Evolutionary conservation across 30 jellyfish, hydroid and myxozoan species (phyloP), one percentile per base, ranked within the genome.

Genomic region (Rhopilema esculentum): DNA sequence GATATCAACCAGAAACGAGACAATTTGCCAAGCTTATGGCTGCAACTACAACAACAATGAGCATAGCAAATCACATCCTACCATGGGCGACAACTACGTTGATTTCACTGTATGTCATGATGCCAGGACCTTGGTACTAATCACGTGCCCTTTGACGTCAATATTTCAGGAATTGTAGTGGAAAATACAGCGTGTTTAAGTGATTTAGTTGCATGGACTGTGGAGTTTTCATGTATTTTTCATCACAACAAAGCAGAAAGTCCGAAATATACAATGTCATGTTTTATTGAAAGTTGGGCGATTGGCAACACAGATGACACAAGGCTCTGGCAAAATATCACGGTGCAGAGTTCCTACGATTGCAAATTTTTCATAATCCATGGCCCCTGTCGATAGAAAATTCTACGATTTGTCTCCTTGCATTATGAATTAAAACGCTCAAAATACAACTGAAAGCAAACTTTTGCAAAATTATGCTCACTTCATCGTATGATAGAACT

Each of bases 21-120:
- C 57, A 40, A 40, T 40, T 23, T 66, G 19, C 77, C 29, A 66
- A 30, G 49, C 29, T 66, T 23, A 30, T 23, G 33, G 33, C 77
- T 66, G 77, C 77, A 66, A 66, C 77, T 66, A 66, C 49, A 30
- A 51, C 86, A 76, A 76, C 86, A 76, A 49, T 52, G 86, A 76
- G 86, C 86, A 76, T 31, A 20, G 48, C 24, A 20, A 31, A 49
- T 74, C 85, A 76, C 75, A 76, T 27, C 23, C 86, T 51, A 76
- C 75, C 86, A 50, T 18, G 86, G 71, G 75, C 29, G 75, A 49
- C 17, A 76, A 50, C 71, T 74, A 76, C 86, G 69, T 24, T 24
- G 69, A 28, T 71, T 66, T 66, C 33, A 66, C 29, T 66, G 77
- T 74, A 31, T 19, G 26, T 76, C 22, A 31, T 71, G 82, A 12